phyloP scores from a whole-genome alignment of 2,797 vertebrate genomes.

The Urocyon cinereoargenteus region DNA sequence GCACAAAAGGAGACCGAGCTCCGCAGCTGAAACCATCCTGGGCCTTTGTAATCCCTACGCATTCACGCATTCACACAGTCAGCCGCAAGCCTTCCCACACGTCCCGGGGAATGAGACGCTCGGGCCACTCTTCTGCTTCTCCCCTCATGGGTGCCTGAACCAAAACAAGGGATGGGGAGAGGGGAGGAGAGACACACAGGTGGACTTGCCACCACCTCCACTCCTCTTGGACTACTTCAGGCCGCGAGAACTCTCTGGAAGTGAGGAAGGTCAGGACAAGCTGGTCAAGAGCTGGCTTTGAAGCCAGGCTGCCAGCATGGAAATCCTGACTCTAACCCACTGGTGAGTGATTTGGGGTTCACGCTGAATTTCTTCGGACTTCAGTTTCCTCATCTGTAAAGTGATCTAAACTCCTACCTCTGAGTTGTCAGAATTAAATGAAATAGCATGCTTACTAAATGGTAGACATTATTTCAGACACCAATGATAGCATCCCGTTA shows the following conservation, averaged over 20 bases:
- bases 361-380: neutral
- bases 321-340: neutral
- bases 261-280: no score
- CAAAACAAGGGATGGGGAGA: neutral
- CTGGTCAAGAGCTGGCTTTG: neutral
- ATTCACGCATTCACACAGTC: neutral
- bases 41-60: neutral
- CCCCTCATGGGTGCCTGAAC: neutral
- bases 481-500: neutral
- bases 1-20: neutral
- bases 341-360: neutral
- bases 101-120: neutral
- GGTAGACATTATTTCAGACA: constrained; percentile 2
- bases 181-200: neutral
- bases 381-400: neutral
- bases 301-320: neutral
- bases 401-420: neutral
- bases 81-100: no score
- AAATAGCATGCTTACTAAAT: neutral
- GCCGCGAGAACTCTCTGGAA: neutral
- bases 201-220: neutral
- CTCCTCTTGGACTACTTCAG: neutral
- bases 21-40: neutral
- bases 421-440: neutral
- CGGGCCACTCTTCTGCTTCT: neutral